These are phyloP conservation scores for Atethmia centrago DNA, from an alignment of 2,888 invertebrate species.

Conservation along the genomic window DNA sequence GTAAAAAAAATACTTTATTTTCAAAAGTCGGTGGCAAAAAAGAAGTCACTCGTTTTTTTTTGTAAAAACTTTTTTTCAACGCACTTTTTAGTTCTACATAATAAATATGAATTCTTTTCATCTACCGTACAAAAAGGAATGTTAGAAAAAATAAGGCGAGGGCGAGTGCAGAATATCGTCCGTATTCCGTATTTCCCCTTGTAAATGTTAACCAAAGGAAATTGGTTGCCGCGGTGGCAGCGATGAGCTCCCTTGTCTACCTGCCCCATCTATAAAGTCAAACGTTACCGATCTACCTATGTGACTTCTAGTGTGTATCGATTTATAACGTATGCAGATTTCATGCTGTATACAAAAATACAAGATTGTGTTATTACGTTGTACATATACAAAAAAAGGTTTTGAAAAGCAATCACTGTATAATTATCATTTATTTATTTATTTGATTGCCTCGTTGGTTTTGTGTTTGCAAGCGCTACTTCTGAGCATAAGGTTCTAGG, in stretches of 20 bases:
- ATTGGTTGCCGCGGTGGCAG: conserved; percentile 33
- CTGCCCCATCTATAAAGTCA: conserved; percentile 2
- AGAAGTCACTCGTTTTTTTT: no score
- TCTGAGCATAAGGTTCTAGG: no score
- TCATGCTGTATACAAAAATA: not conserved
- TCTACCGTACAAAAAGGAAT: not conserved
- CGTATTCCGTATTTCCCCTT: conserved; percentile 18
- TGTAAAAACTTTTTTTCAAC: no score
- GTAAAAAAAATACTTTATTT: no score
- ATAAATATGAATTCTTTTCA: not conserved
- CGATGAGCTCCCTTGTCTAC: conserved; percentile 9
- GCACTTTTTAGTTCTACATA: not conserved
- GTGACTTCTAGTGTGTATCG: conserved; percentile 3
- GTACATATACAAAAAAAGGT: no score
- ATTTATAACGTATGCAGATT: conserved; percentile 3
- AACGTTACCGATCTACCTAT: conserved; percentile 11
- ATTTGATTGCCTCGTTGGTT: no score
- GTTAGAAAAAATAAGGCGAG: conserved; percentile 2
- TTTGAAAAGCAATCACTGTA: no score
- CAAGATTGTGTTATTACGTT: not conserved
- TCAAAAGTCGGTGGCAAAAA: no score
- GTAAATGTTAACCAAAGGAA: conserved; percentile 44
- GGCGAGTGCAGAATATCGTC: conserved; percentile 9
- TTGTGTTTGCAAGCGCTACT: no score
- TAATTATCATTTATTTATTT: no score